Evolutionary conservation across 2,113 vertebrate species (phyloP), one percentile per base, ranked within the genome.

Genomic region (Neopipo cinnamomea): DNA sequence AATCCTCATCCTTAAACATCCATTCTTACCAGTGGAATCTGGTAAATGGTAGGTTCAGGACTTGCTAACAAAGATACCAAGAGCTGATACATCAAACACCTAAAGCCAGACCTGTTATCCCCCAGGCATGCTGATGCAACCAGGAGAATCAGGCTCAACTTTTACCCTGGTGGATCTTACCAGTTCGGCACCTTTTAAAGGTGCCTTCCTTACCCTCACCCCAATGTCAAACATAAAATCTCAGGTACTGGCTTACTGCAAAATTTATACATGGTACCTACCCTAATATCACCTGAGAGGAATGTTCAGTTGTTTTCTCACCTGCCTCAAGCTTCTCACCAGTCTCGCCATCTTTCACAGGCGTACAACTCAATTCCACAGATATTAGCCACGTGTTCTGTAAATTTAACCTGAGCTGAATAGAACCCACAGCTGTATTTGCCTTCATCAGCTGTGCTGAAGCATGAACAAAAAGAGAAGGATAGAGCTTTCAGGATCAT

Each of bases 361-460:
- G 9, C 56, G 37, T 25, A n/a, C 31, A 74, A 6, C 22, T 74
- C 37, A 46, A 41, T 74, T 46, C 53, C 63, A 50, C 28, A 77
- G 63, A 47, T 3, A 42, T 27, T 47, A 72, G 33, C 9, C 39
- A 12, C 0, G 0, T 35, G 21, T 42, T 65, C 61, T 89, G 20
- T 25, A 67, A 67, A 72, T 89, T 39, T 63, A 75, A 80, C 39
- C 35, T 18, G 68, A 75, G 70, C 3, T 59, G 52, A 68, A 41
- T 16, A 75, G 55, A 77, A 78, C 31, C 52, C 27, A 28, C 66
- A 85, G 14, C 6, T 74, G 33, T 35, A 59, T 44, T 67, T 75
- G 11, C 33, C 17, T 27, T 63, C 12, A 39, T 30, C 49, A 55
- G 17, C 35, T 39, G 0, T 2, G 1, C 10, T 49, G n/a, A 0